Base-by-base conservation (phyloP, 2,797 vertebrate genomes). In the Pantherophis vulpinus region DNA sequence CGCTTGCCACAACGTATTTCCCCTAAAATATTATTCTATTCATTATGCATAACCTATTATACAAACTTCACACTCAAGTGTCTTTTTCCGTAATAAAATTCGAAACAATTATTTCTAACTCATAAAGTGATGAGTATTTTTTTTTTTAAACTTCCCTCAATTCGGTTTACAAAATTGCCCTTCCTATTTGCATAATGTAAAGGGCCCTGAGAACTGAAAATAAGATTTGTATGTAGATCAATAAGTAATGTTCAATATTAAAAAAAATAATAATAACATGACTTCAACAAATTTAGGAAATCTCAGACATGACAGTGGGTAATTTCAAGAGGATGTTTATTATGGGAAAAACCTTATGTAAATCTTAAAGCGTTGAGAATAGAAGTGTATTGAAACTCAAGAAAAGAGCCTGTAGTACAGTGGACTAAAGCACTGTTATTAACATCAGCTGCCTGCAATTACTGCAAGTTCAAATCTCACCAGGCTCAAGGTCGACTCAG, bases 201-300 rank as follows among this genome's bases (percentile, higher is more conserved):
- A 42, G 2, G 87, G 23, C 3, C 88, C 90, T 58, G 42, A n/a
- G 60, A 91, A 95, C 9, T 90, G 11, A 5, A 74, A 92, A 8
- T 91, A 89, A 92, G 88, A 16, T n/a, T 5, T 89, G 16, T 47
- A 18, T 91, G 61, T 56, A 91, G 93, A 95, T 92, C 92, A 92
- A 95, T 91, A 92, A 56, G 42, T 2, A 90, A 32, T 90, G 74
- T n/a, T 8, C 83, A 92, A 83, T 58, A 29, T 66, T 29, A 90
- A 79, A 93, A 61, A 63, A 42, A 9, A 51, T 10, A 51, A 9
- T 8, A 25, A 61, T 25, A 87, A 55, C 4, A 20, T 1, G 61
- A 8, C 1, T 93, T 20, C 12, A 0, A 0, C 60, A n/a, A 91
- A 91, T 79, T 55, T 89, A 86, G 87, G 8, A 79, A 0, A 54